These are phyloP conservation scores for Chymomyza amoena DNA, from an alignment of 2,888 invertebrate species.

Conservation along the genomic window DNA sequence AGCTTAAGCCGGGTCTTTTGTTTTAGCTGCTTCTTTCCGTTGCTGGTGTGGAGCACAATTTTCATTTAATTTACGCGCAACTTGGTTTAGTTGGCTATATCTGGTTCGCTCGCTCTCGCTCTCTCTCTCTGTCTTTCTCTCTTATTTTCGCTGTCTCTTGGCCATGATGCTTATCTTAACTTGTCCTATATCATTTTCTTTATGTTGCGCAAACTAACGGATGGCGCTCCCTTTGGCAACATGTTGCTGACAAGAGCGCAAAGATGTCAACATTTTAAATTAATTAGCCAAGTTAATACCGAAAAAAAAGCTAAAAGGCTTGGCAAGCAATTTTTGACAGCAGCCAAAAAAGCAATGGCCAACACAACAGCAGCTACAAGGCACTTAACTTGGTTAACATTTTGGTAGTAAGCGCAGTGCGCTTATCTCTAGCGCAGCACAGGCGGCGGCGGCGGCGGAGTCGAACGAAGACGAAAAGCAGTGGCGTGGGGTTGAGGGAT, in stretches of 20 bases:
- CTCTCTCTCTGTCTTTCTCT: no score
- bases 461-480: conserved; percentile 2
- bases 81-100: conserved; percentile 32
- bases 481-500: no score
- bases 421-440: conserved; percentile 2
- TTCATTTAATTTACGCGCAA: conserved; percentile 68
- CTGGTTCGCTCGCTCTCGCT: background rate
- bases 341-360: conserved; percentile 33
- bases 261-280: conserved; percentile 61
- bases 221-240: conserved; percentile 57
- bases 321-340: conserved; percentile 59
- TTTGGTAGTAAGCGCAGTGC: conserved; percentile 41
- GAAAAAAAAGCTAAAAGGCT: conserved; percentile 46
- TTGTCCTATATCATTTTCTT: conserved; percentile 43
- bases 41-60: background rate
- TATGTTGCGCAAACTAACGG: conserved; percentile 31
- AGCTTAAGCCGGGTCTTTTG: conserved; percentile 11
- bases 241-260: conserved; percentile 24
- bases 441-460: conserved; percentile 23
- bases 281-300: conserved; percentile 51
- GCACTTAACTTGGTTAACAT: conserved; percentile 45
- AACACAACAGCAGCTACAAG: conserved; percentile 20
- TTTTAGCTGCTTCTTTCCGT: background rate
- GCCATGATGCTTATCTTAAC: conserved; percentile 40
- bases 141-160: background rate